Conservation (phyloP, 1,140 invertebrate species). For the Pomacea maculata region DNA sequence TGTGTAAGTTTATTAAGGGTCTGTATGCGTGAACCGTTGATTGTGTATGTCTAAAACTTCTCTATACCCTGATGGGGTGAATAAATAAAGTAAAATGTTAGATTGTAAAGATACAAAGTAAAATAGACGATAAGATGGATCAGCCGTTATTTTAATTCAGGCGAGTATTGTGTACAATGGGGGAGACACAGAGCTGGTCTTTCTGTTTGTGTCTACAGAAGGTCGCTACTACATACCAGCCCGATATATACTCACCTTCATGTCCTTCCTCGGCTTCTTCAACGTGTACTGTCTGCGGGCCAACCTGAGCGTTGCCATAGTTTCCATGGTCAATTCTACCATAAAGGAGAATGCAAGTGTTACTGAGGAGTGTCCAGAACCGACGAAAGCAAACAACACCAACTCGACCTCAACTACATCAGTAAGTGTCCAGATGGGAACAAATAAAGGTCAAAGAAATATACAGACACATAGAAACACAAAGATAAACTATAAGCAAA, state of each 20-base stretch:
- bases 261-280: slow-evolving; percentile 80
- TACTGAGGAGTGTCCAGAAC: slow-evolving; percentile 29
- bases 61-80: too few relatives aligned
- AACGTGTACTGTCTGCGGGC: slow-evolving; percentile 90
- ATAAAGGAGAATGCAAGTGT: slow-evolving; percentile 24
- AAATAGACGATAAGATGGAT: too few relatives aligned
- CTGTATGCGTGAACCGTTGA: too few relatives aligned
- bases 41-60: too few relatives aligned
- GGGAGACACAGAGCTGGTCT: neutral
- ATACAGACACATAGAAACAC: too few relatives aligned
- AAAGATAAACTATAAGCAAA: too few relatives aligned
- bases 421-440: neutral
- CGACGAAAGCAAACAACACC: neutral
- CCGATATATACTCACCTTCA: slow-evolving; percentile 72
- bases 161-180: too few relatives aligned
- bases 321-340: slow-evolving; percentile 88
- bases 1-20: too few relatives aligned
- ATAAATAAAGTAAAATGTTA: too few relatives aligned
- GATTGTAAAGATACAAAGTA: too few relatives aligned
- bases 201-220: neutral
- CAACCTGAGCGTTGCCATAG: slow-evolving; percentile 95
- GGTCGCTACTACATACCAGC: slow-evolving; percentile 8
- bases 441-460: too few relatives aligned
- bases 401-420: neutral
- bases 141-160: too few relatives aligned